Evolutionary conservation across 2,888 invertebrate genomes (phyloP).

Genomic region (Cerastoderma edule): DNA sequence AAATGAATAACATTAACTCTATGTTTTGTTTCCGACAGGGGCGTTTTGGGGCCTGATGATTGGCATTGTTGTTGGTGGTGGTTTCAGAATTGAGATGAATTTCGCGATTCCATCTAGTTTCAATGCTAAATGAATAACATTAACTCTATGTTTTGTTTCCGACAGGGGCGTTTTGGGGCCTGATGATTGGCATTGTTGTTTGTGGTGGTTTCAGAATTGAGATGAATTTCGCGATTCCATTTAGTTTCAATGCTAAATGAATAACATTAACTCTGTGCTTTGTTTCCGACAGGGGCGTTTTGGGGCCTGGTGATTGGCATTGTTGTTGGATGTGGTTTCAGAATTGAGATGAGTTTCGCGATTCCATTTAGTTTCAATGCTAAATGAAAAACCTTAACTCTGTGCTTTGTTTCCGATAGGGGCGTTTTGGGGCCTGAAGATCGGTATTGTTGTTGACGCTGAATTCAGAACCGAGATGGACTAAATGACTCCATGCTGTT

Average conservation of each 20-base stretch:
- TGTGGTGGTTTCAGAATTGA: neutral
- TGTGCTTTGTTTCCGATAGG: neutral
- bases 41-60: too few species aligned
- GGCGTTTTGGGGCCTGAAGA: neutral
- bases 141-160: neutral
- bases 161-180: neutral
- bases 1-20: too few species aligned
- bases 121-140: too few species aligned
- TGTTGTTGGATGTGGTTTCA: constrained; percentile 82
- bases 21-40: too few species aligned
- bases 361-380: too few species aligned
- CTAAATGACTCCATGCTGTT: neutral
- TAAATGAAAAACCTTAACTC: too few species aligned
- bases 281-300: constrained; percentile 85
- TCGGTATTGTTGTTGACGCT: neutral
- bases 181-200: neutral
- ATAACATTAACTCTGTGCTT: neutral
- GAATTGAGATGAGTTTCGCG: constrained; percentile 85
- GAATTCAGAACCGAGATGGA: neutral
- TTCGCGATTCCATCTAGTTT: too few species aligned
- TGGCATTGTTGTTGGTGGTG: too few species aligned
- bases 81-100: too few species aligned
- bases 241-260: neutral
- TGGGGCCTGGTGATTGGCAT: constrained; percentile 85
- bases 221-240: neutral